Evolutionary conservation across 2,797 vertebrate genomes (phyloP).

Genomic region (Crenichthys baileyi): DNA sequence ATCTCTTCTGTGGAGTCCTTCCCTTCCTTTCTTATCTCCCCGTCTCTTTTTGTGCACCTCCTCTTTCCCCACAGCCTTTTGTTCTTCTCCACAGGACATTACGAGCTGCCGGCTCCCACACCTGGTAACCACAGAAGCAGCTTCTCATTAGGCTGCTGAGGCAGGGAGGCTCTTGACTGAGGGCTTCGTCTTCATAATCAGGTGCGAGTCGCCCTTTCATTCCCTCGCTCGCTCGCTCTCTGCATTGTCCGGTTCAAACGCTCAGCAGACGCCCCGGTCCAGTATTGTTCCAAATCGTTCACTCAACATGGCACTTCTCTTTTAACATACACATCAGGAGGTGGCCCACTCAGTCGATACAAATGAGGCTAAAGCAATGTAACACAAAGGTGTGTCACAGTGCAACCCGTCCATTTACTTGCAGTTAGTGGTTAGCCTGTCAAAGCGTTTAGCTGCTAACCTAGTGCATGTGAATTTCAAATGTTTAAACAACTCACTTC

Average conservation of each 20-base stretch:
- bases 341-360: slow-evolving; percentile 29
- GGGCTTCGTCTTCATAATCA: slow-evolving; percentile 59
- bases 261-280: slow-evolving; percentile 9
- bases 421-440: slow-evolving; percentile 8
- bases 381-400: slow-evolving; percentile 32
- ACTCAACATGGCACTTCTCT: slow-evolving; percentile 12
- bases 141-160: slow-evolving; percentile 58
- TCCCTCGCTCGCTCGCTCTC: slow-evolving; percentile 40
- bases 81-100: slow-evolving; percentile 59
- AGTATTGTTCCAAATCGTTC: slow-evolving; percentile 4
- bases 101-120: slow-evolving; percentile 54
- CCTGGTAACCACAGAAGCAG: slow-evolving; percentile 73
- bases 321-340: neutral
- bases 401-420: slow-evolving; percentile 35
- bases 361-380: slow-evolving; percentile 34
- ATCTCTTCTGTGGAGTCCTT: slow-evolving; percentile 17
- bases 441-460: slow-evolving; percentile 11
- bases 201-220: neutral
- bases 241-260: slow-evolving; percentile 16
- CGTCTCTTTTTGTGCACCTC: slow-evolving; percentile 10
- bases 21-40: slow-evolving; percentile 12
- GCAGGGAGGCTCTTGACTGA: slow-evolving; percentile 45
- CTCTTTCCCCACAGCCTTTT: slow-evolving; percentile 44
- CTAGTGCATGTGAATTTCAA: slow-evolving; percentile 13
- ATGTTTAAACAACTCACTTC: slow-evolving; percentile 27